A percentile compares a stretch with the other conserved stretches of the same genome.
Evolutionary conservation across 2,797 vertebrate species (phyloP).

Genomic region (Syngnathus acus): DNA sequence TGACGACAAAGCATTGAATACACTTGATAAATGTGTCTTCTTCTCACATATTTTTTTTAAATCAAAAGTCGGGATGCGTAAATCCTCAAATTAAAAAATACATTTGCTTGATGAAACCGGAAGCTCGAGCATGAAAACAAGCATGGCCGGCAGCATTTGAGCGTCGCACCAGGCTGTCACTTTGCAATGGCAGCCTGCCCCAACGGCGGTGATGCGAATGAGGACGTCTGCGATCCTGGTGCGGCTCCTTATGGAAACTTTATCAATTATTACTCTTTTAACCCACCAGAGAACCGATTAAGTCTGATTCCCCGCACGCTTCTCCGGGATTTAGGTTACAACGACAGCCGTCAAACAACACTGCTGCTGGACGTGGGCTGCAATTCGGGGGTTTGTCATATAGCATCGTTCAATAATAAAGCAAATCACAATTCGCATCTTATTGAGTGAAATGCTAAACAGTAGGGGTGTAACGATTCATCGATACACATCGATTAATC

Average conservation of each 20-base stretch:
- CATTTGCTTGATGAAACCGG: too few species aligned
- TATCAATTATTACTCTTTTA: conserved; percentile 83
- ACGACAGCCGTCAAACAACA: conserved; percentile 31
- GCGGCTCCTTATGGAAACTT: conserved; percentile 86
- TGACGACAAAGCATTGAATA: neutral
- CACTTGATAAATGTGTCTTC: neutral
- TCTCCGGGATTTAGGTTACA: conserved; percentile 49
- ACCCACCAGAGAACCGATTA: conserved; percentile 80
- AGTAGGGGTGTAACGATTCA: too few species aligned
- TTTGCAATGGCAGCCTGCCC: conserved; percentile 58
- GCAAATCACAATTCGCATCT: too few species aligned
- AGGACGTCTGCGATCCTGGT: conserved; percentile 64
- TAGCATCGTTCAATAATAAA: neutral
- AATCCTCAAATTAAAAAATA: too few species aligned
- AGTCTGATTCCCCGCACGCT: conserved; percentile 73
- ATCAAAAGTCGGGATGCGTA: too few species aligned
- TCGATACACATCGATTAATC: too few species aligned
- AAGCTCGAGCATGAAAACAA: neutral
- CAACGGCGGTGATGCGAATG: rapidly evolving
- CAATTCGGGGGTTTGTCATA: conserved; percentile 78
- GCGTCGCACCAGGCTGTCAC: conserved; percentile 18
- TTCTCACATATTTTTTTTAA: too few species aligned
- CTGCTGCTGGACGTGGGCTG: conserved; percentile 86
- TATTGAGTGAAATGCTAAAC: neutral
- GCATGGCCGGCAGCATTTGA: conserved; percentile 24